Evolutionary conservation across 2,113 vertebrate genomes (phyloP).

Genomic region (Halichoerus grypus): DNA sequence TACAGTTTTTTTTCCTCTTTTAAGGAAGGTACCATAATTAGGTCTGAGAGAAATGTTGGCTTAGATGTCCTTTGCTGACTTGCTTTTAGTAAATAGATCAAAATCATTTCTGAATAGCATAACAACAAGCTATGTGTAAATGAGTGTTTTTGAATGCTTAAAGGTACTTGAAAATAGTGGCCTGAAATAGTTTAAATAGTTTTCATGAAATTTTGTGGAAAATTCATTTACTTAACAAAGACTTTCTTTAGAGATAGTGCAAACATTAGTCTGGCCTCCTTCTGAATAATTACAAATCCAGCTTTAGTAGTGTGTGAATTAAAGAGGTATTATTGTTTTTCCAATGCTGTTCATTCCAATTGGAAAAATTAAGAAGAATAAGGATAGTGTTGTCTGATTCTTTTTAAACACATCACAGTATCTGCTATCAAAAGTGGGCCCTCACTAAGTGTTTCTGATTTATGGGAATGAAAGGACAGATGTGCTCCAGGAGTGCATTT

Average conservation of each 20-base stretch:
- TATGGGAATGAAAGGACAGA: slow-evolving; percentile 10
- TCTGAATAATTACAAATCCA: slow-evolving; percentile 58
- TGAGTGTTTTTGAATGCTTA: not conserved
- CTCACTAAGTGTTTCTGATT: not conserved
- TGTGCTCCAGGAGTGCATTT: not conserved
- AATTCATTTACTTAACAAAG: slow-evolving; percentile 21
- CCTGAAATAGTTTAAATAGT: slow-evolving; percentile 21
- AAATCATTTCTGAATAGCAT: slow-evolving; percentile 43
- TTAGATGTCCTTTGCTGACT: slow-evolving; percentile 21
- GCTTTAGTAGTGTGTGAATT: slow-evolving; percentile 25
- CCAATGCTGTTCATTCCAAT: not conserved
- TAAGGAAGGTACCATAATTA: not conserved
- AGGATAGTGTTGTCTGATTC: not conserved
- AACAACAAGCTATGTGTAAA: not conserved
- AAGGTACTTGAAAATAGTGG: slow-evolving; percentile 51
- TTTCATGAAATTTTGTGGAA: slow-evolving; percentile 48
- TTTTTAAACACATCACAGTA: not conserved
- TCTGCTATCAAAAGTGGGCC: not conserved
- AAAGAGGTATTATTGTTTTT: not conserved
- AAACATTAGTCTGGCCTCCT: not conserved
- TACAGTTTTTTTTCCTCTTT: not conserved
- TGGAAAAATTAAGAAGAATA: slow-evolving; percentile 34
- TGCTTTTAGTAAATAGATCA: not conserved
- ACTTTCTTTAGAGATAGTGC: slow-evolving; percentile 5
- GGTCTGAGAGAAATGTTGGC: not conserved